A percentile compares a stretch with the other conserved stretches of the same genome.
phyloP scores from a whole-genome alignment of 2,888 invertebrate genomes.

The Lithosia quadra region DNA sequence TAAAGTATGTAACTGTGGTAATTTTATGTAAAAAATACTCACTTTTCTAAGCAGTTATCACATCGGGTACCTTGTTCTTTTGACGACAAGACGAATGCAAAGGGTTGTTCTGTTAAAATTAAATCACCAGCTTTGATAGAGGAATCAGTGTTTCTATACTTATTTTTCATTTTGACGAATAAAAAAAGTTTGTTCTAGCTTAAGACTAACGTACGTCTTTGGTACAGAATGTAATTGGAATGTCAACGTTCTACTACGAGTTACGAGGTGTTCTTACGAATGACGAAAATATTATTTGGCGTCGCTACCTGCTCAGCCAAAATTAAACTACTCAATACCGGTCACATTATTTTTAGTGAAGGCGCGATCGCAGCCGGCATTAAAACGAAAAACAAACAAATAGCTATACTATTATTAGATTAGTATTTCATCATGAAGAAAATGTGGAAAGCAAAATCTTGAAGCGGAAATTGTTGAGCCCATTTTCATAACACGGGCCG shows the following conservation, averaged over 20 bases:
- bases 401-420: constrained; percentile 59
- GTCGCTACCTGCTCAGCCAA: constrained; percentile 75
- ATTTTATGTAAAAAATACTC: constrained; percentile 59
- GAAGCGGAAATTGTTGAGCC: constrained; percentile 7
- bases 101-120: constrained; percentile 91
- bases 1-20: neutral
- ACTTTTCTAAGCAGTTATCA: constrained; percentile 92
- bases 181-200: constrained; percentile 12
- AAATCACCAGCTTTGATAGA: constrained; percentile 88
- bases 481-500: constrained; percentile 8
- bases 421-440: constrained; percentile 43
- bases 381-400: constrained; percentile 73
- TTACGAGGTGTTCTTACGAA: constrained; percentile 58
- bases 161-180: constrained; percentile 76
- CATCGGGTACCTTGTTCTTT: constrained; percentile 90
- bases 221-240: constrained; percentile 67
- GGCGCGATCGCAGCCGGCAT: constrained; percentile 66
- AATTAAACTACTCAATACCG: constrained; percentile 71
- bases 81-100: constrained; percentile 90
- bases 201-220: constrained; percentile 46
- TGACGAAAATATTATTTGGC: constrained; percentile 76
- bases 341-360: constrained; percentile 83
- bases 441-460: constrained; percentile 22
- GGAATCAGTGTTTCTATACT: constrained; percentile 70
- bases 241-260: constrained; percentile 61